A percentile compares a stretch with the other conserved stretches of the same genome.
phyloP scores from a whole-genome alignment of 1,140 invertebrate species.

The Papilio glaucus region DNA sequence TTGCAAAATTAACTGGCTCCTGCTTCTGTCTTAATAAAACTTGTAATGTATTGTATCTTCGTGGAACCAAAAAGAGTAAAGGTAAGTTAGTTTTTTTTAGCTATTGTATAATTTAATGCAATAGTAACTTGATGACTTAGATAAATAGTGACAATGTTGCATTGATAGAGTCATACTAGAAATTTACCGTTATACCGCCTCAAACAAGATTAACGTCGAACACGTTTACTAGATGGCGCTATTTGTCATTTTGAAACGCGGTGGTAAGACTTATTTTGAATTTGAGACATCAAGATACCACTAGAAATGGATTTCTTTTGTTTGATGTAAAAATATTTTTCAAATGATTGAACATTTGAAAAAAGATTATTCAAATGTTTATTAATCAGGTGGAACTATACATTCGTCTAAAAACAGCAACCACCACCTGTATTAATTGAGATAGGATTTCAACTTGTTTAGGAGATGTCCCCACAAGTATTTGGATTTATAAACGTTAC shows the following conservation, averaged over 20 bases:
- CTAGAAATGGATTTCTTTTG: too few species aligned
- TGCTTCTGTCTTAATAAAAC: conserved; percentile 4
- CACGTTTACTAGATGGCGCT: not conserved
- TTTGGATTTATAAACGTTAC: too few species aligned
- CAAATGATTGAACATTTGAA: too few species aligned
- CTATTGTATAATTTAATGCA: not conserved
- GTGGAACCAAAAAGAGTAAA: not conserved
- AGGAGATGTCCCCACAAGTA: too few species aligned
- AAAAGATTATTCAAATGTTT: too few species aligned
- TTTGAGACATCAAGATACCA: too few species aligned
- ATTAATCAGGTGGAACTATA: too few species aligned
- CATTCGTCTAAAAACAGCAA: too few species aligned
- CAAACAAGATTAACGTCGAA: not conserved
- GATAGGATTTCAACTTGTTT: too few species aligned
- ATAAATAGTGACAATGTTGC: not conserved
- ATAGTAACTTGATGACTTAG: not conserved
- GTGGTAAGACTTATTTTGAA: not conserved
- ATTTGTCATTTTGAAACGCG: not conserved
- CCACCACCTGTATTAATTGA: too few species aligned
- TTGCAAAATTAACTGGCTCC: conserved; percentile 18
- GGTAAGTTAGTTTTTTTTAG: not conserved
- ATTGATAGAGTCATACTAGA: not conserved
- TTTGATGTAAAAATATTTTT: too few species aligned
- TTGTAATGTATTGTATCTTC: conserved; percentile 6
- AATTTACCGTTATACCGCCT: not conserved